These are phyloP conservation scores for Gambusia yucatana DNA, from an alignment of 2,797 vertebrate genomes.

Conservation along the genomic window DNA sequence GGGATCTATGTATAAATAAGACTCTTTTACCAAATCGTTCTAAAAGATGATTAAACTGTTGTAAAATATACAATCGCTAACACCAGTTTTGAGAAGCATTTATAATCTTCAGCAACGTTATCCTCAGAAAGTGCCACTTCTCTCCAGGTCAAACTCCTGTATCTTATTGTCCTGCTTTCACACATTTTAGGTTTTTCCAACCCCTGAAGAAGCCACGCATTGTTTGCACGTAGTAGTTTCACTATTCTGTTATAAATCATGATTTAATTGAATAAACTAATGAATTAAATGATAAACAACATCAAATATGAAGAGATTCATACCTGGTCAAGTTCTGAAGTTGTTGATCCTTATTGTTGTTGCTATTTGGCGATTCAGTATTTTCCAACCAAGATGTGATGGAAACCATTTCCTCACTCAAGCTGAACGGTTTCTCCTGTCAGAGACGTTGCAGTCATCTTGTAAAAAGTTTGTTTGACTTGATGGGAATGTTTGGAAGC, in stretches of 20 bases:
- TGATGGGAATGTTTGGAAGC: not conserved
- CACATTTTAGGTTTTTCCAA: too few relatives aligned
- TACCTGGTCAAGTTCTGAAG: not conserved
- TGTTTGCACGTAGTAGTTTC: not conserved
- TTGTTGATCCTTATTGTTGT: not conserved
- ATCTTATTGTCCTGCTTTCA: not conserved
- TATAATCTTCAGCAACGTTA: not conserved
- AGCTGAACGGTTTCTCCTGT: not conserved
- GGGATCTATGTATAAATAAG: not conserved
- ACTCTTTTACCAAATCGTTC: not conserved
- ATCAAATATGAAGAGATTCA: not conserved
- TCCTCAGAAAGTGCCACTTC: not conserved
- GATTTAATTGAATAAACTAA: not conserved
- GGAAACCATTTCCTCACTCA: not conserved
- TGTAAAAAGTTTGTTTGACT: not conserved
- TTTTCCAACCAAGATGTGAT: too few relatives aligned
- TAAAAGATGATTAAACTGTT: not conserved
- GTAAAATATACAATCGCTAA: not conserved
- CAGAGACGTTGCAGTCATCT: not conserved
- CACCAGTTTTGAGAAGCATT: not conserved
- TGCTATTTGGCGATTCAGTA: too few relatives aligned
- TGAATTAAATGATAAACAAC: not conserved
- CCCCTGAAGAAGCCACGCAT: too few relatives aligned
- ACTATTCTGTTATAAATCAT: not conserved
- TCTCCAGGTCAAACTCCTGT: not conserved